Evolutionary conservation across 1,140 invertebrate genomes (phyloP).

Genomic region (Euwallacea fornicatus): DNA sequence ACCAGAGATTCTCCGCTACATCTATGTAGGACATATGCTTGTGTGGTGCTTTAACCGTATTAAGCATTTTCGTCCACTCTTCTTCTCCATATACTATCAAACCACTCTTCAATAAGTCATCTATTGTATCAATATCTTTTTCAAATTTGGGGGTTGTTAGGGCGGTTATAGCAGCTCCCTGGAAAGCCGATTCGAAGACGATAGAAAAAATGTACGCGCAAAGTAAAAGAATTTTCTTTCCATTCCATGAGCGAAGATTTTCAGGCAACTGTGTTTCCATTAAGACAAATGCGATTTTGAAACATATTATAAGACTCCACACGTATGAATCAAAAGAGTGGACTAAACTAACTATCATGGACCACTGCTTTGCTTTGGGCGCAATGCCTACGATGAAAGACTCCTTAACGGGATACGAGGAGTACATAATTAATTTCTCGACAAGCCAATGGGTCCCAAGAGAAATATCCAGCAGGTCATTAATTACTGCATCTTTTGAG

Average conservation of each 20-base stretch:
- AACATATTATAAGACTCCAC: constrained; percentile 16
- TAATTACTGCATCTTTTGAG: background rate
- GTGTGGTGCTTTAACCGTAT: background rate
- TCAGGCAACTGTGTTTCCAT: background rate
- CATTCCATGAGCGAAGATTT: background rate
- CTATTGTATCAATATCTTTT: constrained; percentile 19
- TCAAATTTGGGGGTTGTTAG: constrained; percentile 24
- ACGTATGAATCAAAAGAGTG: constrained; percentile 16
- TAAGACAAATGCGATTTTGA: background rate
- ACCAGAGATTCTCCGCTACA: background rate
- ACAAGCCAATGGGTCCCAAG: constrained; percentile 5
- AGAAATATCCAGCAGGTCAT: constrained; percentile 15
- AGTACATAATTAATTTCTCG: background rate
- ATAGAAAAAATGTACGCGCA: constrained; percentile 1
- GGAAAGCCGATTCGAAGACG: constrained; percentile 17
- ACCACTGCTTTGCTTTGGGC: constrained; percentile 11
- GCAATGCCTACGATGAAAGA: background rate
- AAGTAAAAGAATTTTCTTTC: constrained; percentile 13
- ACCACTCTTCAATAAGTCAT: constrained; percentile 14
- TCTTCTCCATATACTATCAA: constrained; percentile 10
- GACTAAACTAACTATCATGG: constrained; percentile 7
- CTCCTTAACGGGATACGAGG: constrained; percentile 8
- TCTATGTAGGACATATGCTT: constrained; percentile 15
- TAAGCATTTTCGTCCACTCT: constrained; percentile 11
- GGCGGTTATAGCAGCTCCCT: constrained; percentile 22